phyloP scores from a whole-genome alignment of 2,888 invertebrate species.

The Adela reaumurella region DNA sequence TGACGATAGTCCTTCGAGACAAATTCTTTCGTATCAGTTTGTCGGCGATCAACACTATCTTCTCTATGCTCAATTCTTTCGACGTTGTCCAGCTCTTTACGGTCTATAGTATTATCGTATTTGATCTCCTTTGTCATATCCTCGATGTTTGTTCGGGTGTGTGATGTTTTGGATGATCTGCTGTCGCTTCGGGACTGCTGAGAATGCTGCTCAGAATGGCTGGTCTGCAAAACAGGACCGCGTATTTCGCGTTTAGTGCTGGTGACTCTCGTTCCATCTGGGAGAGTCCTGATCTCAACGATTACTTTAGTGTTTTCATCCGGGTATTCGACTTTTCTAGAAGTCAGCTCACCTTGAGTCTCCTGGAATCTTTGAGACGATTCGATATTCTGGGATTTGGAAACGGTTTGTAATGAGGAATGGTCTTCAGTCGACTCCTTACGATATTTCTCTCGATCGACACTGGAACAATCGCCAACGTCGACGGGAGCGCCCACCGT shows the following conservation, averaged over 20 bases:
- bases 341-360: constrained; percentile 42
- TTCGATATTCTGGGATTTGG: not conserved
- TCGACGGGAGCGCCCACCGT: constrained; percentile 27
- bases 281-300: constrained; percentile 63
- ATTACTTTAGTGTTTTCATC: constrained; percentile 65
- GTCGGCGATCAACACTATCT: too few relatives aligned
- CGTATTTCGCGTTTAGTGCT: constrained; percentile 64
- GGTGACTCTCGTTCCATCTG: constrained; percentile 66
- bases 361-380: not conserved
- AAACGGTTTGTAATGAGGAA: not conserved
- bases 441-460: not conserved
- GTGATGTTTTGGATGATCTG: not conserved
- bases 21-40: too few relatives aligned
- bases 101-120: too few relatives aligned
- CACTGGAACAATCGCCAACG: constrained; percentile 12
- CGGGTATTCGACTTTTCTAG: constrained; percentile 58
- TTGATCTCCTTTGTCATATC: too few relatives aligned
- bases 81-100: too few relatives aligned
- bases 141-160: not conserved
- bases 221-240: constrained; percentile 29
- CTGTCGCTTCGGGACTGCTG: constrained; percentile 14
- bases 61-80: too few relatives aligned
- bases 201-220: constrained; percentile 29
- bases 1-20: too few relatives aligned
- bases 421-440: not conserved